Evolutionary conservation across 2,888 invertebrate species (phyloP), one percentile per base, ranked within the genome.

Genomic region (Orchestes rusci): DNA sequence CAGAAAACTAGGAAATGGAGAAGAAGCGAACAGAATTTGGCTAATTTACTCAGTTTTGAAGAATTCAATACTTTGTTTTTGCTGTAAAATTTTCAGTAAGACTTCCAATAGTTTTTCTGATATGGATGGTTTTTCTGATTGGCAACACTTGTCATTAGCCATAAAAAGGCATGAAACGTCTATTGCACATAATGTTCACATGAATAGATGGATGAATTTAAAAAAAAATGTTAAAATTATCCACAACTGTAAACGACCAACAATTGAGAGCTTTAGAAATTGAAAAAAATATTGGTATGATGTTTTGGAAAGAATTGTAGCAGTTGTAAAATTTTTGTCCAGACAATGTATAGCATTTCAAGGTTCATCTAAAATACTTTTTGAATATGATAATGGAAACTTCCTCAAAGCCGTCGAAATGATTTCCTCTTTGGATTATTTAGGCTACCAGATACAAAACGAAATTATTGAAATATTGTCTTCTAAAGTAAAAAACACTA

Each of bases 141-240:
- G 40, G n/a, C n/a, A 40, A 16, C 39, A 48, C 31, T 40, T 44
- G 20, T 40, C 48, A 12, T 32, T 27, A 29, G 17, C 16, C 7
- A 19, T 48, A 16, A 37, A 35, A 36, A 32, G 40, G 33, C 48
- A 48, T 40, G 40, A 48, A 44, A 43, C 35, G 36, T 39, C 20
- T 15, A 27, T 23, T 23, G 8, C 13, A n/a, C 34, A 45, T 28
- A 41, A 36, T 36, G 16, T 12, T 30, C 32, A 32, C 28, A 28
- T 42, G 19, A 49, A 45, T 33, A 19, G 33, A 15, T 46, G 38
- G 35, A 30, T 32, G 20, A 28, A 39, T 44, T 35, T 33, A 23
- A 43, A 45, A 29, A n/a, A 39, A 23, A 23, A 32, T 31, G 37
- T 41, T 36, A 18, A 35, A 40, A 12, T 17, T 13, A 37, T 19